Evolutionary conservation across 2,113 vertebrate genomes (phyloP), one percentile per base, ranked within the genome.

Genomic region (Gobio gobio): DNA sequence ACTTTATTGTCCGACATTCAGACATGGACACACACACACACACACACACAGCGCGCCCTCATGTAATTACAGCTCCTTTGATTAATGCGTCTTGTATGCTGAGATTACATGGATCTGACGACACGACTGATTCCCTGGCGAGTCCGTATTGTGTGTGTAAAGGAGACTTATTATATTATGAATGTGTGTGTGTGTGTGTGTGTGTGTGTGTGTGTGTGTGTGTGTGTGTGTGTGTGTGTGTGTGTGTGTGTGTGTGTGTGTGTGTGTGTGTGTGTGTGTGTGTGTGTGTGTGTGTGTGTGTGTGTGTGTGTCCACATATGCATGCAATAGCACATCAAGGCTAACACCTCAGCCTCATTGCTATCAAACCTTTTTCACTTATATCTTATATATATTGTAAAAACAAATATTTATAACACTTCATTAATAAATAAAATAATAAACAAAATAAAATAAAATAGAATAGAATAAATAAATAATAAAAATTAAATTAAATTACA

Each of bases 1-100:
- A 79, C 78, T 78, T 75, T 78, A 90, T 85, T 81, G 78, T 83
- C 26, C 20, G 36, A 86, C 61, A 72, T 76, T 74, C 59, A 14
- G 73, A 85, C 76, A 61, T 84, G 83, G 16, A 64, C 22, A 73
- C 51, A 73, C 51, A 26, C 20, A 76, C 59, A 78, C 83, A 76
- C 63, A 80, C 29, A 72, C 33, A 72, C 33, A 24, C 18, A 74
- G 20, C 2, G 33, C 12, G 58, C 3, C 14, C 29, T 75, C 18
- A 79, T 20, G 29, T 36, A 83, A 72, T 83, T 83, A 83, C 33
- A 58, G 51, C 66, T 40, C 10, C 14, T 54, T 78, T 63, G 72
- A 78, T 84, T 54, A 49, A 63, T 49, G 83, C 4, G 1, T 76
- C 70, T 76, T 33, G 56, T 74, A 59, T 66, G 59, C 16, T 56